Evolutionary conservation across 64 coral and sea anemone genomes (phyloP), one percentile per base, ranked within the genome.

Genomic region (Hydrozoanthus tunicans): DNA sequence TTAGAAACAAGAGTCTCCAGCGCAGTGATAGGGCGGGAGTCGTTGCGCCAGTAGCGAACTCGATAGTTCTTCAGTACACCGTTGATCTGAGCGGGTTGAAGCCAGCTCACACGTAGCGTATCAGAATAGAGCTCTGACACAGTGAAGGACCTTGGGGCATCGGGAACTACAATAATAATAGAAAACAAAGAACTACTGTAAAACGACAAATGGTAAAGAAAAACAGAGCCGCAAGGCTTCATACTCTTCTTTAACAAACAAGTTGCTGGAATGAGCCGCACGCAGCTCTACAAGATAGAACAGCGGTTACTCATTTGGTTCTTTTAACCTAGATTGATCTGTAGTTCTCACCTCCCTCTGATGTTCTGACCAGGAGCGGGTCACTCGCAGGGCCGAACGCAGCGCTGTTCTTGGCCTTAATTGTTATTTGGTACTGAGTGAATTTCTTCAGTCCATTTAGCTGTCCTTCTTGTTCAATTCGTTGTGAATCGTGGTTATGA

Each of bases 71-170:
- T 79, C 17, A 96, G 83, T 24, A 89, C 55, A 55, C 95, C 95
- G 27, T 96, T 96, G 11, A 96, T 60, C 56, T 86, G 53, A 9
- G 67, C 68, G 6, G 95, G 95, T 79, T 70, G 70, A 56, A 79
- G 75, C 95, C 95, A 96, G 78, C 84, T 94, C 24, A 96, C 92
- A 11, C 92, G 73, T n/a, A 96, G 89, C 0, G 91, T 93, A 56
- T 96, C 95, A 1, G 92, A 94, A 90, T 94, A 96, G 7, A 96
- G 43, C 67, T 96, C 95, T 2, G 95, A 96, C 71, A 96, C 81
- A 67, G 77, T 96, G 6, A 96, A 82, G 1, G 90, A 96, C 52
- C 86, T 78, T 12, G 91, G 91, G 0, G 95, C 92, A 66, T 93
- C 92, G 65, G 95, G 95, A 14, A 96, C 95, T 96, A 53, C 12